These are phyloP conservation scores for Mugil cephalus DNA, from an alignment of 2,113 vertebrate species.

Conservation along the genomic window DNA sequence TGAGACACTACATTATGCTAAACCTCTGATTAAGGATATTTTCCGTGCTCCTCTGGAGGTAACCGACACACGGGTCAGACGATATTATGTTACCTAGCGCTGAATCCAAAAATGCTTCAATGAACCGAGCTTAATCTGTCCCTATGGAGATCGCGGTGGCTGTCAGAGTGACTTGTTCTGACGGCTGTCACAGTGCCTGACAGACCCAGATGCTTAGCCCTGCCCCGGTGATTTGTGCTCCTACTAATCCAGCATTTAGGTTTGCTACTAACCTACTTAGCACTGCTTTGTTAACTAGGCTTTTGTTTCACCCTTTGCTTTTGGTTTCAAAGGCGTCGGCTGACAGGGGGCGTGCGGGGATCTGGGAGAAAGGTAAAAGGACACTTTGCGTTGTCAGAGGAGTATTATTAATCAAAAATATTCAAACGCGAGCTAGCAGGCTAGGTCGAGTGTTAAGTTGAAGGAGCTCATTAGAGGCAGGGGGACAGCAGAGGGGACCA, in stretches of 20 bases:
- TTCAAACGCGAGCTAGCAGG: slow-evolving; percentile 72
- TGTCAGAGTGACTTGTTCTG: slow-evolving; percentile 89
- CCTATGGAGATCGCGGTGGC: slow-evolving; percentile 69
- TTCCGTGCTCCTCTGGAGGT: slow-evolving; percentile 76
- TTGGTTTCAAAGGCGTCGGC: slow-evolving; percentile 79
- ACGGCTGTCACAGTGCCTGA: slow-evolving; percentile 85
- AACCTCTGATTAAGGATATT: slow-evolving; percentile 62
- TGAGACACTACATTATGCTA: slow-evolving; percentile 40
- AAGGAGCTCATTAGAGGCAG: slow-evolving; percentile 86
- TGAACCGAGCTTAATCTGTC: slow-evolving; percentile 86
- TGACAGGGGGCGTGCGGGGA: slow-evolving; percentile 69
- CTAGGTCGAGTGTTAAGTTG: slow-evolving; percentile 63
- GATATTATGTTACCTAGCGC: slow-evolving; percentile 83
- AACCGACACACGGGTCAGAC: slow-evolving; percentile 82
- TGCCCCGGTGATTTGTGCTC: slow-evolving; percentile 80
- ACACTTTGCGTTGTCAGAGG: slow-evolving; percentile 53
- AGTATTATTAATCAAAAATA: slow-evolving; percentile 82
- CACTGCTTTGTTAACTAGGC: slow-evolving; percentile 71
- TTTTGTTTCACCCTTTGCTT: slow-evolving; percentile 78
- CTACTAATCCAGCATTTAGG: slow-evolving; percentile 87
- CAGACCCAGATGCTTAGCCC: slow-evolving; percentile 84
- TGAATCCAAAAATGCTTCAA: slow-evolving; percentile 83
- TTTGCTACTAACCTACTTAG: slow-evolving; percentile 76
- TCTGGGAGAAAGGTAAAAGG: slow-evolving; percentile 57
- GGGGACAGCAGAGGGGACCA: slow-evolving; percentile 75